Conservation (phyloP, 2,888 invertebrate species). For the Stenodema calcarata region DNA sequence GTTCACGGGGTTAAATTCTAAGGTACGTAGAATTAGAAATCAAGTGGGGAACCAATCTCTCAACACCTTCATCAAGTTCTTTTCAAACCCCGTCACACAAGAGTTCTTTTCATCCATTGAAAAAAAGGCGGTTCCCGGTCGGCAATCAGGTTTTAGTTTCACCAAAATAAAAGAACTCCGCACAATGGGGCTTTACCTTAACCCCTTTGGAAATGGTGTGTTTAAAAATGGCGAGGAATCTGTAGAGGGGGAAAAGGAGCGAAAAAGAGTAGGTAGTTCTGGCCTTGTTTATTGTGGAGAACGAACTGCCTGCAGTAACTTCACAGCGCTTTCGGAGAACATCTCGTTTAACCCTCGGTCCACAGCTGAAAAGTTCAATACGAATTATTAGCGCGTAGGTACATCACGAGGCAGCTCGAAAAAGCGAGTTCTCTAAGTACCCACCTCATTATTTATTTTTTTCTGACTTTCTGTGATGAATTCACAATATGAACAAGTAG, state of each 20-base stretch:
- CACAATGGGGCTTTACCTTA: not conserved
- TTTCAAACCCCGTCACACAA: not conserved
- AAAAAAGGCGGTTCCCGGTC: not conserved
- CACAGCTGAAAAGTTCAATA: not conserved
- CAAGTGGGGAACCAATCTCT: not conserved
- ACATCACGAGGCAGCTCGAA: too few species aligned
- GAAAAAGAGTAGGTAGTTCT: not conserved
- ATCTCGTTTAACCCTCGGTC: not conserved
- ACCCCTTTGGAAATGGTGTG: not conserved
- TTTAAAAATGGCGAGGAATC: not conserved
- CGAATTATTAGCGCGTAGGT: not conserved
- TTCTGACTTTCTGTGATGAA: too few species aligned
- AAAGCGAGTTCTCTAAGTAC: too few species aligned
- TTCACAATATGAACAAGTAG: too few species aligned
- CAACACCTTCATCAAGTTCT: not conserved
- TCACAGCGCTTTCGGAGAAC: not conserved
- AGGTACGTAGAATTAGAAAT: not conserved
- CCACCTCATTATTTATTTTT: too few species aligned
- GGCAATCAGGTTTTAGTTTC: constrained; percentile 2
- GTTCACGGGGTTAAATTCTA: not conserved
- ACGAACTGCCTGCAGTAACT: not conserved
- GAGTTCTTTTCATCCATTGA: not conserved
- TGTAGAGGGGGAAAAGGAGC: not conserved
- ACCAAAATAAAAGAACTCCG: not conserved
- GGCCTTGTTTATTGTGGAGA: not conserved